Conservation (phyloP, 30 jellyfish, hydroid and myxozoan species). For the Chrysaora quinquecirrha region DNA sequence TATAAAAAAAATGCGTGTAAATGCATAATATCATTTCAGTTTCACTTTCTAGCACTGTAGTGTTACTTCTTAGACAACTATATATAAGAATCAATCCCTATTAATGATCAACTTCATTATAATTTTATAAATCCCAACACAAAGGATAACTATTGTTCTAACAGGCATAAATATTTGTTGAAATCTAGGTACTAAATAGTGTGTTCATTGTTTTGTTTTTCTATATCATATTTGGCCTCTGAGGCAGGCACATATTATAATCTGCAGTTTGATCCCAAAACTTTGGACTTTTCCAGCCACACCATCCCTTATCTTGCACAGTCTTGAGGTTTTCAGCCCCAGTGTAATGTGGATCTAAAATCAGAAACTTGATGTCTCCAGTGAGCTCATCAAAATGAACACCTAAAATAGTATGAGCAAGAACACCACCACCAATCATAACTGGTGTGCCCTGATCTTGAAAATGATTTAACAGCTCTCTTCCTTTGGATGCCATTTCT, state of each 20-base stretch:
- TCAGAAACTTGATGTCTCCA: constrained; percentile 77
- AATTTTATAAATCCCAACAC: too few relatives aligned
- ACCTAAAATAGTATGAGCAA: constrained; percentile 97
- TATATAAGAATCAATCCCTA: too few relatives aligned
- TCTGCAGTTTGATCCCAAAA: constrained; percentile 95
- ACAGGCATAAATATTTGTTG: too few relatives aligned
- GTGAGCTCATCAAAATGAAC: constrained; percentile 75
- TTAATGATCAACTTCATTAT: too few relatives aligned
- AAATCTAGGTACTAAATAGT: too few relatives aligned
- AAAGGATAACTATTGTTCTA: too few relatives aligned
- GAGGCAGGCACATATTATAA: constrained; percentile 95
- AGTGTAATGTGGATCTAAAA: constrained; percentile 96
- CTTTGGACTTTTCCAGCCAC: constrained; percentile 95
- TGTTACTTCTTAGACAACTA: too few relatives aligned
- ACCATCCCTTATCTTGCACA: constrained; percentile 87
- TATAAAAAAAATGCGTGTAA: too few relatives aligned
- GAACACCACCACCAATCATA: constrained; percentile 99
- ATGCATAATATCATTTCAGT: too few relatives aligned
- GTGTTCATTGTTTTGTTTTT: too few relatives aligned
- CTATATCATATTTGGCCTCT: constrained; percentile 77
- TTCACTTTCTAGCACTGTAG: too few relatives aligned
- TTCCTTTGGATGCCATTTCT: constrained; percentile 84
- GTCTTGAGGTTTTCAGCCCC: constrained; percentile 85
- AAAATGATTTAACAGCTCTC: constrained; percentile 87
- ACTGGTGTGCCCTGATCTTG: constrained; percentile 88